These are phyloP conservation scores for Dendrophyllia cribrosa DNA, from an alignment of 64 coral and sea anemone species.

Conservation along the genomic window DNA sequence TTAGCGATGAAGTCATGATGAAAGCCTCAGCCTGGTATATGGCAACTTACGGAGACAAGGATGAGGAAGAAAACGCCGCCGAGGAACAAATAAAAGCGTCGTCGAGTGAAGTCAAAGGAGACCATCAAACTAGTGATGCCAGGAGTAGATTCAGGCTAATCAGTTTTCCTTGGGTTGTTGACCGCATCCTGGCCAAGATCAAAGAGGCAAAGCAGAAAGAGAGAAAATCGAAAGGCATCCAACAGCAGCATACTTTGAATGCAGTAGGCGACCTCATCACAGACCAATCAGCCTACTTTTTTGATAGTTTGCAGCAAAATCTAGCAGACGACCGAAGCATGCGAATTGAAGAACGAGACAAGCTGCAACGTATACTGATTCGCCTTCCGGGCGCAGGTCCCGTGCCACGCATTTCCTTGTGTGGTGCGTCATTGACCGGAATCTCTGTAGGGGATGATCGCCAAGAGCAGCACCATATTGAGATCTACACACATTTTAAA, in stretches of 20 bases:
- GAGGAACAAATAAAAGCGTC: not conserved
- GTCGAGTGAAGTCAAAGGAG: not conserved
- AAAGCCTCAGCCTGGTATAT: slow-evolving; percentile 90
- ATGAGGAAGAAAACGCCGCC: not conserved
- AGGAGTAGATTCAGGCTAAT: not conserved
- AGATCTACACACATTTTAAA: slow-evolving; percentile 52
- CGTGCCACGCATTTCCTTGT: slow-evolving; percentile 5
- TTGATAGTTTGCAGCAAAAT: slow-evolving; percentile 1
- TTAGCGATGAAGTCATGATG: slow-evolving; percentile 47
- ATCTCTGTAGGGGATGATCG: slow-evolving; percentile 15
- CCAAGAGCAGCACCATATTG: slow-evolving; percentile 4
- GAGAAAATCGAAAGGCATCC: slow-evolving; percentile 3
- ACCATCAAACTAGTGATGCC: not conserved
- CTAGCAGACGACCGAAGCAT: slow-evolving; percentile 19
- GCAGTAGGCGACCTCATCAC: slow-evolving; percentile 44
- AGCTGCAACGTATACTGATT: not conserved
- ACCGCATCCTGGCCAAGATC: slow-evolving; percentile 76
- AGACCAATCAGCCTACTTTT: slow-evolving; percentile 44
- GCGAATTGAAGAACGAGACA: slow-evolving; percentile 10
- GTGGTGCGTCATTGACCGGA: slow-evolving; percentile 47
- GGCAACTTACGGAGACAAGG: slow-evolving; percentile 48
- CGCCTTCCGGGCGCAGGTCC: not conserved
- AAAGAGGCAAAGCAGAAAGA: slow-evolving; percentile 48
- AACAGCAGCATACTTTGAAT: slow-evolving; percentile 14
- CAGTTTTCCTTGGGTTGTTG: slow-evolving; percentile 86